Conservation (phyloP, 2,113 vertebrate species). For the Rhinoderma darwinii region DNA sequence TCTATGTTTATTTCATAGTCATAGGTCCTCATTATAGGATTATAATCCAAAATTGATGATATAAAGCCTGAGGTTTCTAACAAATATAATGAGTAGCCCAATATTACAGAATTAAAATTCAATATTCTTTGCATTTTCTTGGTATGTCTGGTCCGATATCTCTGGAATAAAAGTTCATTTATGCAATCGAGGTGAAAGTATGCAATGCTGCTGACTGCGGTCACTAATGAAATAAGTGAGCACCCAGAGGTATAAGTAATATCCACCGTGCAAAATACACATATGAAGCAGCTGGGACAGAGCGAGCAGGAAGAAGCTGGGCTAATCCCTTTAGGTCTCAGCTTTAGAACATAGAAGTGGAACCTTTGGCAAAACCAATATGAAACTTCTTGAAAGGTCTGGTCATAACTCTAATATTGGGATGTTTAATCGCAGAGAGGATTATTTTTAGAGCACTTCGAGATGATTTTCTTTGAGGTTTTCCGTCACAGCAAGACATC, state of each 20-base stretch:
- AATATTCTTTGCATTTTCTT: slow-evolving; percentile 76
- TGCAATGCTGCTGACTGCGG: slow-evolving; percentile 53
- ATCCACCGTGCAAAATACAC: slow-evolving; percentile 61
- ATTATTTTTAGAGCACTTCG: slow-evolving; percentile 48
- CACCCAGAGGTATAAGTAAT: slow-evolving; percentile 61
- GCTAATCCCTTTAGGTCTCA: slow-evolving; percentile 54
- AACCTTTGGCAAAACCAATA: slow-evolving; percentile 29
- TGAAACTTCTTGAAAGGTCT: background rate
- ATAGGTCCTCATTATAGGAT: background rate
- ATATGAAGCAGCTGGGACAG: slow-evolving; percentile 59
- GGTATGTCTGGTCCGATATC: slow-evolving; percentile 70
- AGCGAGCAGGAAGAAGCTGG: slow-evolving; percentile 52
- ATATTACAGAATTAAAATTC: slow-evolving; percentile 76
- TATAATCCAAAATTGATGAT: no score
- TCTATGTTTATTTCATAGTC: background rate
- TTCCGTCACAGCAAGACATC: slow-evolving; percentile 37
- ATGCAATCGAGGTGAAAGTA: slow-evolving; percentile 61
- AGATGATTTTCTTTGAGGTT: slow-evolving; percentile 42
- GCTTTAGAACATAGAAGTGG: slow-evolving; percentile 49
- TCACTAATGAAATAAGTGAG: slow-evolving; percentile 62
- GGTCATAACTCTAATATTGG: slow-evolving; percentile 31
- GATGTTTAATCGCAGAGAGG: background rate
- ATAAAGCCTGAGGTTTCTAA: background rate
- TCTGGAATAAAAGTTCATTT: slow-evolving; percentile 54
- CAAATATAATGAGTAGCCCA: background rate